phyloP scores from a whole-genome alignment of 2,113 vertebrate species.

The Pseudorhombus dupliciocellatus region DNA sequence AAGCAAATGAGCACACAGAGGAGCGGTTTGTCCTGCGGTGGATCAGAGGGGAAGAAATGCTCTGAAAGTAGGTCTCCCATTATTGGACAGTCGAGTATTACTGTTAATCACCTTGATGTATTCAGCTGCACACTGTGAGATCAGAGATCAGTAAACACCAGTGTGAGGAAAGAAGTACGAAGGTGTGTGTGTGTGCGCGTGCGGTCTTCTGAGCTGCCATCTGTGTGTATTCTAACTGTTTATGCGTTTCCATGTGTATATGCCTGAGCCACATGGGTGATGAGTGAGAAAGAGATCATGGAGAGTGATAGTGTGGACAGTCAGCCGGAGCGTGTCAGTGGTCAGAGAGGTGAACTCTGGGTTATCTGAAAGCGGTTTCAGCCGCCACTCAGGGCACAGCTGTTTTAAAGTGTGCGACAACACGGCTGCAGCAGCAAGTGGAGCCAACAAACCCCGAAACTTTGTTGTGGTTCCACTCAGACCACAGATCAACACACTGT shows the following conservation, averaged over 20 bases:
- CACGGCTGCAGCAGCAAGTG: conserved; percentile 5
- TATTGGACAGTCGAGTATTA: conserved; percentile 36
- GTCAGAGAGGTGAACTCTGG: conserved; percentile 34
- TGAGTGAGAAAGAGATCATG: conserved; percentile 55
- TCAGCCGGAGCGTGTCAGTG: conserved; percentile 55
- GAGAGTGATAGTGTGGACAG: conserved; percentile 49
- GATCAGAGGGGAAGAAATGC: conserved; percentile 38
- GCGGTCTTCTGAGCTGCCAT: conserved; percentile 28
- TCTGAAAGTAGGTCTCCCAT: conserved; percentile 53
- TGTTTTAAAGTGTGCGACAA: conserved; percentile 25
- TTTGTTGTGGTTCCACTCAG: neutral
- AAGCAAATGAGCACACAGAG: conserved; percentile 27
- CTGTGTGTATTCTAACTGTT: conserved; percentile 44
- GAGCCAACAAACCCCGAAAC: neutral
- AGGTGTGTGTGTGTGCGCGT: conserved; percentile 11
- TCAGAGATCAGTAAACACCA: conserved; percentile 39
- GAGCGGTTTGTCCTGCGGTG: neutral
- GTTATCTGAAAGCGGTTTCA: conserved; percentile 54
- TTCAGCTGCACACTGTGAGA: conserved; percentile 56
- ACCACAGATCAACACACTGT: conserved; percentile 2
- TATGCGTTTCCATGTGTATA: conserved; percentile 23
- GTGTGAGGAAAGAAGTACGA: conserved; percentile 27
- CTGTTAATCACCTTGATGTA: conserved; percentile 48
- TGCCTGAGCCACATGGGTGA: conserved; percentile 24
- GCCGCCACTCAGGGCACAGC: conserved; percentile 43